Percentiles rank a stretch among this genome's conserved stretches.
Conservation (phyloP, 1,140 invertebrate species). For the Cylas formicarius region DNA sequence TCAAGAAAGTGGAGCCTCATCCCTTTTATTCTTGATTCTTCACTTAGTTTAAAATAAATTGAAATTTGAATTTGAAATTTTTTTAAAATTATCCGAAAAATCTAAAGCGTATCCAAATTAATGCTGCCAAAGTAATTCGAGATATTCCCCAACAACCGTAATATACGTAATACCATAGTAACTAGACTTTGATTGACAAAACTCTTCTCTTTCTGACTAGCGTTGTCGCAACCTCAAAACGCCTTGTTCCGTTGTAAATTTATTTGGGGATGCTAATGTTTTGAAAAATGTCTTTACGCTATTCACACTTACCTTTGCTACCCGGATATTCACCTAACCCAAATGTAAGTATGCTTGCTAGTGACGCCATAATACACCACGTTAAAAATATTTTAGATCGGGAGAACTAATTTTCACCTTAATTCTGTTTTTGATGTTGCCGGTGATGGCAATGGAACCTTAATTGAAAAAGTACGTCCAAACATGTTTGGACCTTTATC, state of each 20-base stretch:
- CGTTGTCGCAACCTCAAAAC: constrained; percentile 18
- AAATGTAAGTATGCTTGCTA: constrained; percentile 41
- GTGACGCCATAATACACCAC: neutral
- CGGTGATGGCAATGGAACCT: constrained; percentile 47
- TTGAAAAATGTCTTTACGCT: constrained; percentile 12
- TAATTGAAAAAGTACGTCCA: constrained; percentile 45
- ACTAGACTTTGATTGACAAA: no score
- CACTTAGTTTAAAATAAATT: constrained; percentile 1
- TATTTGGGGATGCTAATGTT: constrained; percentile 25
- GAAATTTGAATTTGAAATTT: neutral
- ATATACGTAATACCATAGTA: no score
- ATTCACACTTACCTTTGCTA: constrained; percentile 43
- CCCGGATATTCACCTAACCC: constrained; percentile 47
- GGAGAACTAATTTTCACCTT: constrained; percentile 49
- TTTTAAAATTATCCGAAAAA: neutral
- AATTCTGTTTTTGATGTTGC: constrained; percentile 47
- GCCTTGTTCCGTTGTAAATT: constrained; percentile 28
- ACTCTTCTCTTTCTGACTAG: constrained; percentile 7
- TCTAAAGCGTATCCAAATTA: no score
- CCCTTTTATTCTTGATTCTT: neutral
- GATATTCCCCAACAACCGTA: no score
- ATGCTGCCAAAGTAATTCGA: no score
- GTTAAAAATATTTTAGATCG: constrained; percentile 41
- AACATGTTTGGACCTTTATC: constrained; percentile 37
- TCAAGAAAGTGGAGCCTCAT: no score